Evolutionary conservation across 2,113 vertebrate species (phyloP), one percentile per base, ranked within the genome.

Genomic region (Trematocara macrostoma): DNA sequence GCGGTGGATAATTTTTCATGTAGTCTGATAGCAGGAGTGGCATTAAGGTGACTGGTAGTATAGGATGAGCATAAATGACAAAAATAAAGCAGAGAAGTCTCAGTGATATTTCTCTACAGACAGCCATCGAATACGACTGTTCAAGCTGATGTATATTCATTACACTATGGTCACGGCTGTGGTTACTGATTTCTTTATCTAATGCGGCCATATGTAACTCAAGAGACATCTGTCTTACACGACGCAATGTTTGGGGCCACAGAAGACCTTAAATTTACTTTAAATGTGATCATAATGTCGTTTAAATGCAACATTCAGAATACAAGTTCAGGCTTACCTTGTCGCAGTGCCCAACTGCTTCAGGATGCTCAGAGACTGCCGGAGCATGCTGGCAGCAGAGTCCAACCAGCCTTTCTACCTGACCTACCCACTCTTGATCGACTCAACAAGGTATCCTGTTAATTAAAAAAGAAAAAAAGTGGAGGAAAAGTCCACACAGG

Each of bases 321-420:
- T 0, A 47, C 18, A 6, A 40, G 12, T 18, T 67, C 6, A 14
- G 23, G 34, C 64, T 93, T 91, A 96, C 96, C 87, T 96, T 67
- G 88, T 49, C 3, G 82, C 34, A 31, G 93, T 94, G 81, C 96
- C 91, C 29, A 96, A 59, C 87, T 95, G 95, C 91, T 95, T 96
- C 78, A 97, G 88, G 89, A 96, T 93, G 92, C 93, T 96, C 78
- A 96, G 83, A 88, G 94, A 96, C 90, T 96, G 95, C 80, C 96
- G 96, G 14, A 96, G 94, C 96, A 97, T 97, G 64, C 78, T 94
- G 85, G 81, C 89, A 57, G 78, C 20, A 51, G 64, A 88, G 67
- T 78, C 61, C 12, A 49, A 81, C 10, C 69, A 69, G 52, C n/a
- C 15, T 83, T n/a, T 80, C 78, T 29, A 31, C 57, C 79, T 15